phyloP scores from a whole-genome alignment of 2,888 invertebrate genomes.

The Melitaea athalia region DNA sequence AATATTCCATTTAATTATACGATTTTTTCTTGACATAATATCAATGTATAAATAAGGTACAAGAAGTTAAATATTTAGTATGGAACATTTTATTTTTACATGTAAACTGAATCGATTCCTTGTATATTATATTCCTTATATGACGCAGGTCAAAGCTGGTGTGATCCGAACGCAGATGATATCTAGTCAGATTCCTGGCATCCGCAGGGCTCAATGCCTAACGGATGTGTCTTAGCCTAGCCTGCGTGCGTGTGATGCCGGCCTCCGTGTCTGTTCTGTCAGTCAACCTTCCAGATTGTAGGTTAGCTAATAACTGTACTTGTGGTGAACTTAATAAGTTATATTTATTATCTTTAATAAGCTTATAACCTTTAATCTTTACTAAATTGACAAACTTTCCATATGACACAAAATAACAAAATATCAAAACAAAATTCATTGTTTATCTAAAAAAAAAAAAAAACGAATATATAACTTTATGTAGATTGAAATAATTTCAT shows the following conservation, averaged over 20 bases:
- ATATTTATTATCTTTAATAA: no score
- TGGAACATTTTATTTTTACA: not conserved
- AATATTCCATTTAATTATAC: no score
- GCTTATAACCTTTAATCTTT: conserved; percentile 10
- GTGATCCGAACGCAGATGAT: conserved; percentile 56
- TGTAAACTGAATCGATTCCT: not conserved
- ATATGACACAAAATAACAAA: no score
- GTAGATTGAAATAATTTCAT: no score
- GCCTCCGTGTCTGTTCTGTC: conserved; percentile 34
- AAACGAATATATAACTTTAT: no score
- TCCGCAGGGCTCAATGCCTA: conserved; percentile 66
- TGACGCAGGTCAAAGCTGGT: conserved; percentile 28
- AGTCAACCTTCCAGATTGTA: conserved; percentile 32
- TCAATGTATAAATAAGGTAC: no score
- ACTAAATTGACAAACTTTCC: not conserved
- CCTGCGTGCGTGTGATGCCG: conserved; percentile 26
- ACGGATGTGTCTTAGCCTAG: conserved; percentile 62
- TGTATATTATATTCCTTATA: conserved; percentile 10
- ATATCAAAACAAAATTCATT: no score
- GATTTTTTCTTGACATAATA: no score
- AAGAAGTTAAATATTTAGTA: not conserved
- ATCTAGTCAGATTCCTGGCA: conserved; percentile 70
- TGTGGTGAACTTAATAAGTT: conserved; percentile 3
- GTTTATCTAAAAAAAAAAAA: no score
- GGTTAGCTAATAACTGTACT: conserved; percentile 29